Conservation (phyloP, 2,797 vertebrate genomes). For the Myiothlypis coronata region DNA sequence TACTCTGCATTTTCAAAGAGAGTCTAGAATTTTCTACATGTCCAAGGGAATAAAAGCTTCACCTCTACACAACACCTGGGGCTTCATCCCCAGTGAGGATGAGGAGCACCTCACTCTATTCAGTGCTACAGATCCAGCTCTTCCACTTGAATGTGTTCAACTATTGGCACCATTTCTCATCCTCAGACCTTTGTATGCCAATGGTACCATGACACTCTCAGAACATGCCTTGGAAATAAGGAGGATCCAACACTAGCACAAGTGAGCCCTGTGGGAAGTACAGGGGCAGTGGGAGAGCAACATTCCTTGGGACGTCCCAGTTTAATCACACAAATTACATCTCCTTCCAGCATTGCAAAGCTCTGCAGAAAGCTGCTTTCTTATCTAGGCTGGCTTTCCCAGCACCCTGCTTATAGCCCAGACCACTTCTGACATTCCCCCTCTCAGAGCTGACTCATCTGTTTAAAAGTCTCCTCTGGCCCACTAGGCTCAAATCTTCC, state of each 20-base stretch:
- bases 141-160: not conserved
- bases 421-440: not conserved
- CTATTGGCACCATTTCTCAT: not conserved
- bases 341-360: not conserved
- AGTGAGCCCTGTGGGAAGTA: not conserved
- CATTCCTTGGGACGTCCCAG: not conserved
- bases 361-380: not conserved
- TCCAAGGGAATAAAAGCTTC: not conserved
- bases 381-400: not conserved
- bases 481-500: not conserved
- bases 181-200: not conserved
- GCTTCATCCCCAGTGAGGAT: not conserved
- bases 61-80: not conserved
- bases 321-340: not conserved
- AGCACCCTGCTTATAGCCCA: not conserved
- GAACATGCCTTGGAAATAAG: not conserved
- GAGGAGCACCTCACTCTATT: not conserved
- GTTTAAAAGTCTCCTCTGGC: not conserved
- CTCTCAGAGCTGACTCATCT: not conserved
- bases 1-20: not conserved
- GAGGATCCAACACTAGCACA: not conserved
- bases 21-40: not conserved
- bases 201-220: accelerated
- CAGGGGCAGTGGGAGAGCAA: accelerated
- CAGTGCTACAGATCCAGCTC: not conserved